Evolutionary conservation across 2,113 vertebrate species (phyloP).

Genomic region (Emydura subglobosa): DNA sequence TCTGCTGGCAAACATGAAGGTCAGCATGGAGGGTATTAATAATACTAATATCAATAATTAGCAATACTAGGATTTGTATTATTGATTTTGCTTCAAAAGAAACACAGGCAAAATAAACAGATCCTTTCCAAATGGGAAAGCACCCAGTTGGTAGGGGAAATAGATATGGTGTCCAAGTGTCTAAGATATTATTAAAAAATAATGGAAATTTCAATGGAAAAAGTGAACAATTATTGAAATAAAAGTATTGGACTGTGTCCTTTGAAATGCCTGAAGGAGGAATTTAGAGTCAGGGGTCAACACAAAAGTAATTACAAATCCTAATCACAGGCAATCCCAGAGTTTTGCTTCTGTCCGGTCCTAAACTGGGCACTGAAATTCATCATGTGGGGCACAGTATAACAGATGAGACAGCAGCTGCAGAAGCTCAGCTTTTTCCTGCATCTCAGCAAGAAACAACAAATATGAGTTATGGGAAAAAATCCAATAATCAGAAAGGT

Average conservation of each 20-base stretch:
- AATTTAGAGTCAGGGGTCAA: slow-evolving; percentile 41
- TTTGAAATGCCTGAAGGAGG: slow-evolving; percentile 38
- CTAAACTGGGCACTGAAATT: slow-evolving; percentile 48
- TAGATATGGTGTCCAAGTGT: slow-evolving; percentile 35
- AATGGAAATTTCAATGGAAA: not conserved
- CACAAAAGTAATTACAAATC: slow-evolving; percentile 47
- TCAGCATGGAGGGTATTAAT: not conserved
- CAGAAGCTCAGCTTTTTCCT: slow-evolving; percentile 31
- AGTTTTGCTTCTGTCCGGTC: slow-evolving; percentile 49
- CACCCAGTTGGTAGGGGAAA: slow-evolving; percentile 28
- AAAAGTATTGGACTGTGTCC: slow-evolving; percentile 13
- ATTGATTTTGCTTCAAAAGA: not conserved
- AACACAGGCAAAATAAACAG: slow-evolving; percentile 52
- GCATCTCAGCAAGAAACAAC: slow-evolving; percentile 55
- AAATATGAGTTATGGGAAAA: slow-evolving; percentile 50
- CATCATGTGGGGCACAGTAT: slow-evolving; percentile 20
- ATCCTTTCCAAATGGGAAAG: slow-evolving; percentile 32
- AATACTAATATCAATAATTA: slow-evolving; percentile 9
- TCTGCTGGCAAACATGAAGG: not conserved
- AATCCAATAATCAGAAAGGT: slow-evolving; percentile 52
- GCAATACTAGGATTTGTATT: slow-evolving; percentile 3
- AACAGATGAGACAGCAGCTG: slow-evolving; percentile 56
- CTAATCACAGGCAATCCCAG: slow-evolving; percentile 21
- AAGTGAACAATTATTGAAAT: not conserved
- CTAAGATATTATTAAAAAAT: slow-evolving; percentile 16